Conservation (phyloP, 2,113 vertebrate genomes). For the Cepphus grylle region DNA sequence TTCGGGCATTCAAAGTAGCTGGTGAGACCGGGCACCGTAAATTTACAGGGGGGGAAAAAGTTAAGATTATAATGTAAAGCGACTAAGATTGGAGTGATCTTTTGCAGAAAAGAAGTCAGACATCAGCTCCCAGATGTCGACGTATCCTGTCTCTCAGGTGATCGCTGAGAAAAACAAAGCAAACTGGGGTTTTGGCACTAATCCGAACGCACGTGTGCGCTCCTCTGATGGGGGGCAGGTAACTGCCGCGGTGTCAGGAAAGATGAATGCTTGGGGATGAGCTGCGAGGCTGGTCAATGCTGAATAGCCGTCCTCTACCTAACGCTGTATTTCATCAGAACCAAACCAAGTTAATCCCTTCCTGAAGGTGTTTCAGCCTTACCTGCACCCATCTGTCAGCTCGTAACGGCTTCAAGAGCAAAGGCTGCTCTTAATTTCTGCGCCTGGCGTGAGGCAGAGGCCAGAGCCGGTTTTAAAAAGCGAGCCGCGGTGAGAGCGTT, state of each 20-base stretch:
- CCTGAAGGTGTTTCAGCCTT: background rate
- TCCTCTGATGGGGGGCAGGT: background rate
- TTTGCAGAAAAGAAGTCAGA: background rate
- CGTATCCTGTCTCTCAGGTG: background rate
- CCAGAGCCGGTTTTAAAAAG: background rate
- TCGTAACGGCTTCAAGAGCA: background rate
- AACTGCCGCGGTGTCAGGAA: background rate
- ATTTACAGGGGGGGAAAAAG: background rate
- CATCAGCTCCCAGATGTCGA: background rate
- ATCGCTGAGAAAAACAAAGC: background rate
- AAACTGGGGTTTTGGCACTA: background rate
- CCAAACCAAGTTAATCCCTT: background rate
- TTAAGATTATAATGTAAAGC: background rate
- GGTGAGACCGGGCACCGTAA: background rate
- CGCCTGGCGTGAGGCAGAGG: background rate
- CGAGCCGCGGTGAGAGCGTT: background rate
- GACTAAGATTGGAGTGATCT: background rate
- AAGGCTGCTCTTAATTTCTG: background rate
- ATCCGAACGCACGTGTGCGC: rapidly evolving
- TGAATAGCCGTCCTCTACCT: background rate
- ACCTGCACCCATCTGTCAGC: slow-evolving; percentile 2
- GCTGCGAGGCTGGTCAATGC: background rate
- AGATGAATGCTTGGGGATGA: background rate
- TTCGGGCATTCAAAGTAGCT: background rate
- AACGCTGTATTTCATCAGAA: background rate